A percentile compares a stretch with the other conserved stretches of the same genome.
Evolutionary conservation across 1,140 invertebrate genomes (phyloP).

Genomic region (Leucophenga varia): DNA sequence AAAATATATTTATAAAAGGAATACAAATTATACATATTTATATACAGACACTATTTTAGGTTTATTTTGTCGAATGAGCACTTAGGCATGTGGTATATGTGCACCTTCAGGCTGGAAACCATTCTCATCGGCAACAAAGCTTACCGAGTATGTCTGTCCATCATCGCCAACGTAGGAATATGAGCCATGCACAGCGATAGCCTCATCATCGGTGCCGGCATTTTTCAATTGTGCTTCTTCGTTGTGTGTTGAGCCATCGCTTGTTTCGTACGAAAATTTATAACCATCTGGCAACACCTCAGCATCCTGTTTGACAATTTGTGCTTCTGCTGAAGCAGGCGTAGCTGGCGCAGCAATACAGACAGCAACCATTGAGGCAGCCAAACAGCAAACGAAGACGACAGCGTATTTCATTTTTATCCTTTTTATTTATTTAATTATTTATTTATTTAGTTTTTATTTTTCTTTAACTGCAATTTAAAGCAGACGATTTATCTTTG

Average conservation of each 20-base stretch:
- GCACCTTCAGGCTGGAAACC: slow-evolving; percentile 69
- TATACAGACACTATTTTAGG: no score
- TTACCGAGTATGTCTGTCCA: slow-evolving; percentile 62
- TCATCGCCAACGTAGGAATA: slow-evolving; percentile 68
- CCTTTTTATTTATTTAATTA: no score
- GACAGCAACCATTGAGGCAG: no score
- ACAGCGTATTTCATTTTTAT: slow-evolving; percentile 26
- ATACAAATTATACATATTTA: no score
- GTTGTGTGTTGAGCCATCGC: slow-evolving; percentile 66
- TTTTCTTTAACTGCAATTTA: no score
- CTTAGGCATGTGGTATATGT: slow-evolving; percentile 59
- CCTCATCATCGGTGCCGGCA: slow-evolving; percentile 60
- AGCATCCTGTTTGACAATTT: slow-evolving; percentile 39
- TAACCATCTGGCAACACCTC: slow-evolving; percentile 54
- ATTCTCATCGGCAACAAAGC: slow-evolving; percentile 69
- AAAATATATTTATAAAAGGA: no score
- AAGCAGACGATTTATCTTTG: no score
- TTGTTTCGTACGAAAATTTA: slow-evolving; percentile 62
- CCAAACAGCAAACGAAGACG: no score
- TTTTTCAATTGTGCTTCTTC: slow-evolving; percentile 66
- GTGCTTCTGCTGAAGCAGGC: slow-evolving; percentile 19
- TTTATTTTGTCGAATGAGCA: no score
- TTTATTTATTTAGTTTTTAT: no score
- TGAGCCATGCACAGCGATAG: slow-evolving; percentile 62
- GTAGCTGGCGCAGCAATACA: background rate